These are phyloP conservation scores for Callopanchax toddi DNA, from an alignment of 2,113 vertebrate genomes.

Conservation along the genomic window DNA sequence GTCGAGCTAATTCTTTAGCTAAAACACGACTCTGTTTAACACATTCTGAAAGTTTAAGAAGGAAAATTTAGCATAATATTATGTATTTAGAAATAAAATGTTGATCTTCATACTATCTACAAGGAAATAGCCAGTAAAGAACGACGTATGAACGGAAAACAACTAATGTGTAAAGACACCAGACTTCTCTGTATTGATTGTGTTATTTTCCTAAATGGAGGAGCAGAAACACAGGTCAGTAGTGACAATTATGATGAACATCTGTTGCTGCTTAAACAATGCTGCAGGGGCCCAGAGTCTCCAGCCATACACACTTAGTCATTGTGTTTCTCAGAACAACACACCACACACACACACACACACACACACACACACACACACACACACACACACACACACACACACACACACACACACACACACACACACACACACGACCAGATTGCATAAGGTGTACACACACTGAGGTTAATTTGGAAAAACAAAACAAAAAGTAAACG, in stretches of 20 bases:
- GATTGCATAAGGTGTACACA: background rate
- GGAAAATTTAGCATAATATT: too few relatives aligned
- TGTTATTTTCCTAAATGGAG: background rate
- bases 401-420: conserved; percentile 31
- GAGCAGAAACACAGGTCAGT: conserved; percentile 18
- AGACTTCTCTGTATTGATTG: background rate
- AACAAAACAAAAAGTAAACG: background rate
- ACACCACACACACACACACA: conserved; percentile 30
- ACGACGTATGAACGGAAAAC: too few relatives aligned
- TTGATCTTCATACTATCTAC: too few relatives aligned
- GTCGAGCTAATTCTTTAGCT: background rate
- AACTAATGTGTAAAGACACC: too few relatives aligned
- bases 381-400: conserved; percentile 27
- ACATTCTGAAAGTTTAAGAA: too few relatives aligned
- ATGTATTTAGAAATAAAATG: too few relatives aligned
- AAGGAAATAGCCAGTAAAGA: too few relatives aligned
- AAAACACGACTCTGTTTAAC: too few relatives aligned
- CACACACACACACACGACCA: conserved; percentile 29
- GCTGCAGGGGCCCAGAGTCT: conserved; percentile 15
- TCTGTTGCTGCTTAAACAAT: conserved; percentile 46
- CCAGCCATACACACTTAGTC: conserved; percentile 6
- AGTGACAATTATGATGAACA: conserved; percentile 38
- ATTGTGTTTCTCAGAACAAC: conserved; percentile 29
- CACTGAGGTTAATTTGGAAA: background rate
- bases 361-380: conserved; percentile 29